A percentile compares a stretch with the other conserved stretches of the same genome.
These are phyloP conservation scores for Drosophila rhopaloa DNA, from an alignment of 1,140 invertebrate genomes.

Conservation along the genomic window DNA sequence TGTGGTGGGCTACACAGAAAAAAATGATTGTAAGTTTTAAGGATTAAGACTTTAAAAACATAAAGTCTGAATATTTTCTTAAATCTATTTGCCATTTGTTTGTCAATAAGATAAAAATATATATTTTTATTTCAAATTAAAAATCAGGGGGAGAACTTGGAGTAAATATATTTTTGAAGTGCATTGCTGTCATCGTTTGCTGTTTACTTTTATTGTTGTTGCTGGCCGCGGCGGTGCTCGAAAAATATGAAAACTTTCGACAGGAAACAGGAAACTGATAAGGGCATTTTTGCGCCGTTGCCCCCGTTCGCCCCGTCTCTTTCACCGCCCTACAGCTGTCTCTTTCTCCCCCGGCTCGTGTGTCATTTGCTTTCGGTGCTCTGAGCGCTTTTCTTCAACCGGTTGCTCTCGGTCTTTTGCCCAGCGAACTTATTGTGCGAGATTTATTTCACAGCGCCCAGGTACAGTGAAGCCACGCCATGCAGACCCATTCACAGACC, in stretches of 20 bases:
- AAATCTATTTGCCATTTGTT: no score
- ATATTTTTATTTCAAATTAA: no score
- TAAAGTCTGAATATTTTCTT: no score
- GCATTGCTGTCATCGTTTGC: conserved; percentile 43
- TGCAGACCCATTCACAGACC: neutral
- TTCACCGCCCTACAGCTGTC: neutral
- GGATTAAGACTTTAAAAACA: no score
- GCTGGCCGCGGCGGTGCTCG: conserved; percentile 57
- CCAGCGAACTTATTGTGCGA: conserved; percentile 69
- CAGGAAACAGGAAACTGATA: conserved; percentile 84
- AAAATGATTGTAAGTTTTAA: neutral
- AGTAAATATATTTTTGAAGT: no score
- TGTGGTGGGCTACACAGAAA: conserved; percentile 30
- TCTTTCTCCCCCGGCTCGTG: conserved; percentile 42
- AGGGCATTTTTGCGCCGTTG: conserved; percentile 80
- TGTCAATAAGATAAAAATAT: no score
- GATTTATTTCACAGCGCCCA: conserved; percentile 63
- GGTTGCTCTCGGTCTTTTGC: conserved; percentile 22
- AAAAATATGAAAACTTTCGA: conserved; percentile 84
- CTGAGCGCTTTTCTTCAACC: conserved; percentile 56
- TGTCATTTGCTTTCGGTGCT: conserved; percentile 75
- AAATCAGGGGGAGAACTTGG: no score
- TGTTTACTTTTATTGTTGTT: conserved; percentile 63
- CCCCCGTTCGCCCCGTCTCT: conserved; percentile 36
- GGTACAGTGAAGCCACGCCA: conserved; percentile 4